Evolutionary conservation across 2,113 vertebrate species (phyloP), one percentile per base, ranked within the genome.

Genomic region (Sorex fumeus): DNA sequence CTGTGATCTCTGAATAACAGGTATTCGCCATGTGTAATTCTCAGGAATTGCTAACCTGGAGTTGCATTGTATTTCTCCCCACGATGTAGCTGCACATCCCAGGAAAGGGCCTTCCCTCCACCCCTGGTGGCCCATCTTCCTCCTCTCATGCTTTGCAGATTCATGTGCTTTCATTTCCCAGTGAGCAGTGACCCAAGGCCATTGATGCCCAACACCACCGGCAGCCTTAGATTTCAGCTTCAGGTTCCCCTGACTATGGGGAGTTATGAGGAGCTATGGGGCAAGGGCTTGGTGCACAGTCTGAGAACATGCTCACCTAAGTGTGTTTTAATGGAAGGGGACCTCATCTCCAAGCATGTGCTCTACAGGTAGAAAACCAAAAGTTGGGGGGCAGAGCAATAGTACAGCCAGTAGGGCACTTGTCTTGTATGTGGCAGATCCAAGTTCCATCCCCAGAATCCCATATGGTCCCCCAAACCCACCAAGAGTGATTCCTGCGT

Each of bases 1-100:
- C 64, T 80, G 27, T 34, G 69, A 82, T 88, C 80, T 89, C 81
- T 53, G n/a, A 50, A 67, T 27, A 60, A 50, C 19, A 84, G 47
- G 27, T n/a, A 71, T 18, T 36, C 67, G 71, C 50, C 53, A 76
- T 40, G 43, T 4, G 4, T 53, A 45, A 86, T 69, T 28, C 50
- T 32, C 82, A 36, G 60, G 83, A 45, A 23, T 21, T 71, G 57
- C 72, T 71, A 13, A 60, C 27, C 50, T 43, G 70, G 74, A 11
- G 4, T 36, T 16, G 13, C 30, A 40, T 40, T 40, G 40, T 40
- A 7, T 40, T 7, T 40, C 40, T 40, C 40, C 3, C 40, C 40
- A 40, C 40, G 7, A 7, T 0, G 16, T 45, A 62, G 69, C 93
- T 82, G 53, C 13, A 53, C 53, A 53, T 53, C 8, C 53, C 12